phyloP scores from a whole-genome alignment of 2,797 vertebrate species.

The Galagoides demidoff region DNA sequence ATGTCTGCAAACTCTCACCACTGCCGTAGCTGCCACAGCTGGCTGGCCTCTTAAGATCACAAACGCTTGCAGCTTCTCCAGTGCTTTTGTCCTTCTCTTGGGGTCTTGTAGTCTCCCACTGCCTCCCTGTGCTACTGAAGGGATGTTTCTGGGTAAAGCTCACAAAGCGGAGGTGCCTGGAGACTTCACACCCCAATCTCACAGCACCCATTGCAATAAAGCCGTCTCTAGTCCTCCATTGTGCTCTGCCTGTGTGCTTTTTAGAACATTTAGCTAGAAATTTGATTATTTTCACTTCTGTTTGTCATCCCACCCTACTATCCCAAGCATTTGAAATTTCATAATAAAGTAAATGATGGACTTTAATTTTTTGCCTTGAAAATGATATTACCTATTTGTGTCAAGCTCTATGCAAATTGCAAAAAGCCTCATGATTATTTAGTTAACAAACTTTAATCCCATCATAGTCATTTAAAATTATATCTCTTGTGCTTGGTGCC shows the following conservation, averaged over 20 bases:
- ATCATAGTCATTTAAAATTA: neutral
- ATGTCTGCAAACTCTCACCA: no score
- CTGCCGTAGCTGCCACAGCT: no score
- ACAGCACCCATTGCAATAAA: no score
- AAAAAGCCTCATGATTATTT: constrained; percentile 22
- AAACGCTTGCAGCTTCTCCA: no score
- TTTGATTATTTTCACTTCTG: neutral
- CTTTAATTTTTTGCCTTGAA: neutral
- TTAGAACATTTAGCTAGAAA: neutral
- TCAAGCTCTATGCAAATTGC: neutral
- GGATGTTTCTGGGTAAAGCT: no score
- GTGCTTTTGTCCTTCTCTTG: no score
- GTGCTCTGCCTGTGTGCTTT: neutral
- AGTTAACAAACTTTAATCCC: constrained; percentile 19
- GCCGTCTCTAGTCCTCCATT: no score
- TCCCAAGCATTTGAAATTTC: neutral
- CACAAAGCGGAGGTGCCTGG: no score
- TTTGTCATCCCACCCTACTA: fast-evolving
- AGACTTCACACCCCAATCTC: no score
- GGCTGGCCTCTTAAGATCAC: no score
- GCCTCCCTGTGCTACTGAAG: no score
- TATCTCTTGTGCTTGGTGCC: neutral
- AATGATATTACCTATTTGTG: neutral
- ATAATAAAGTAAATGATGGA: neutral
- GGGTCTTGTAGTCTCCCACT: no score